Base-by-base conservation (phyloP, 2,888 invertebrate species). In the Leptopilina myrica region DNA sequence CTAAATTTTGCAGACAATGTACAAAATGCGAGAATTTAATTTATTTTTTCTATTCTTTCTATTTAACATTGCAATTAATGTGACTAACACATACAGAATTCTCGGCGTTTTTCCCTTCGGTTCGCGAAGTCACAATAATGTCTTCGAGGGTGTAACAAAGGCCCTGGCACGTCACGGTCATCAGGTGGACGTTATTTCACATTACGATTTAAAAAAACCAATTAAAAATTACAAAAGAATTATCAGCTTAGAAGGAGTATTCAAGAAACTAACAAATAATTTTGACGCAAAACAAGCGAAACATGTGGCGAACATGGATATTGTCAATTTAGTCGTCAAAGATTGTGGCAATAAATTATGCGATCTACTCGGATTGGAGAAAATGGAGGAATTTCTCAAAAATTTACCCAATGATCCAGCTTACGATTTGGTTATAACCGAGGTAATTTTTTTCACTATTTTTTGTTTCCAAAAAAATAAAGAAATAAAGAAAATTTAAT, bases 41-140 rank as follows among this genome's bases (percentile, higher is more conserved):
- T 9, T 62, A 20, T 8, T 62, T 62, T 62, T 62, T 62, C 5
- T 20, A 62, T 62, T 62, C 20, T 62, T 20, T 62, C 5, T 62
- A 62, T 9, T 62, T 20, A 20, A 9, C 20, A 62, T 62, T 62
- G 62, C 8, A 20, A 8, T 62, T 62, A 20, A 33, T n/a, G n/a
- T 14, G 56, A 77, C 77, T 49, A 62, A 80, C 11, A 79, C 83
- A 12, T 86, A 92, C 1, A 88, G 90, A 79, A 93, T 93, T 79
- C 85, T 93, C 46, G 92, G 91, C 0, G 86, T 92, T 0, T 93
- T 92, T 80, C 90, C 92, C 0, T 92, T 92, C 78, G 91, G 92
- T 26, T 92, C 91, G 1, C 92, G 88, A 78, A 93, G 93, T 76
- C 93, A 93, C 80, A 92, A 90, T 65, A 92, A 92, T 84, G 92